phyloP scores from a whole-genome alignment of 2,113 vertebrate species.

The Gasterosteus nipponicus region DNA sequence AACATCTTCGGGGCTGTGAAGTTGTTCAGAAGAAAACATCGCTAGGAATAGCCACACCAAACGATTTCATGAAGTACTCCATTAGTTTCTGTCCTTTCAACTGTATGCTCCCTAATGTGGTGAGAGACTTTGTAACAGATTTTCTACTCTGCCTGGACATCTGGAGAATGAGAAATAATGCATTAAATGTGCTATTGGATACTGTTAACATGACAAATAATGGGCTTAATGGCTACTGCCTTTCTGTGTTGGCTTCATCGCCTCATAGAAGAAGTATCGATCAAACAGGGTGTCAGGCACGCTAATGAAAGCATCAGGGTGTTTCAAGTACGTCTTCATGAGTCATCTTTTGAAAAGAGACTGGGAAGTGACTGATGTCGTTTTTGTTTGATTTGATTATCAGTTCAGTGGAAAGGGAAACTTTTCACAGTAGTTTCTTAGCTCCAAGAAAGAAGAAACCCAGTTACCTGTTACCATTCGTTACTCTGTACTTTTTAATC shows the following conservation, averaged over 20 bases:
- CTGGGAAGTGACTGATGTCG: not conserved
- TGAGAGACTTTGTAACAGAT: slow-evolving; percentile 12
- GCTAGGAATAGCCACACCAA: not conserved
- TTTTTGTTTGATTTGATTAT: slow-evolving; percentile 3
- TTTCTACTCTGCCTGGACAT: not conserved
- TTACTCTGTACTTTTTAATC: not conserved
- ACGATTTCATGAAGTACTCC: not conserved
- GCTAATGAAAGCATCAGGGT: slow-evolving; percentile 19
- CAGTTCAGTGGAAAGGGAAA: not conserved
- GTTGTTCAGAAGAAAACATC: not conserved
- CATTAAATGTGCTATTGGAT: slow-evolving; percentile 17
- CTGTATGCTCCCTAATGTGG: not conserved
- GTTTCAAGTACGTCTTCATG: not conserved
- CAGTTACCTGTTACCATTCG: not conserved
- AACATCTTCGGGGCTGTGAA: not conserved
- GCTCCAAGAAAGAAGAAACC: not conserved
- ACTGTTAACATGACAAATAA: slow-evolving; percentile 15
- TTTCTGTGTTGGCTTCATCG: slow-evolving; percentile 13
- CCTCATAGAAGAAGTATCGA: slow-evolving; percentile 44
- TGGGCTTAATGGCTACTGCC: slow-evolving; percentile 51
- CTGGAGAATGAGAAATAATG: slow-evolving; percentile 13
- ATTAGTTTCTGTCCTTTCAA: slow-evolving; percentile 41
- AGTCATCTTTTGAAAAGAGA: slow-evolving; percentile 31
- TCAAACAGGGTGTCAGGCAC: slow-evolving; percentile 4
- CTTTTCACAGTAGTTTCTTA: not conserved